phyloP scores from a whole-genome alignment of 2,113 vertebrate species.

The Pluvialis apricaria region DNA sequence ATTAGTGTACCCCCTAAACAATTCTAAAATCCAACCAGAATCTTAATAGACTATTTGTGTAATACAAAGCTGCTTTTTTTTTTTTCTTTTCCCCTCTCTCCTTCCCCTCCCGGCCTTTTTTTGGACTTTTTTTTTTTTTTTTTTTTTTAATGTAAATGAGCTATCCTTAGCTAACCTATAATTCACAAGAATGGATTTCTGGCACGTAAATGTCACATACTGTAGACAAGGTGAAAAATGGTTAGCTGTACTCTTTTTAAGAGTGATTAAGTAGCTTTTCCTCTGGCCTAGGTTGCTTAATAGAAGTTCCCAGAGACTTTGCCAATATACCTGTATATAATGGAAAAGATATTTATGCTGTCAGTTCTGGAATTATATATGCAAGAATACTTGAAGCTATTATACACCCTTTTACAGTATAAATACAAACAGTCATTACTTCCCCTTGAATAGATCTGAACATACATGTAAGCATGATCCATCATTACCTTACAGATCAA shows the following conservation, averaged over 20 bases:
- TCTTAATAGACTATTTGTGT: not conserved
- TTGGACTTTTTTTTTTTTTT: no score
- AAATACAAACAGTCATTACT: not conserved
- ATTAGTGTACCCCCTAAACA: constrained; percentile 46
- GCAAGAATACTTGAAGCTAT: not conserved
- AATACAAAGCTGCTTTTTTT: not conserved
- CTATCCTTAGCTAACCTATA: not conserved
- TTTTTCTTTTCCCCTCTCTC: accelerated
- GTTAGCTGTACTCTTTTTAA: not conserved
- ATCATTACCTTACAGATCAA: not conserved
- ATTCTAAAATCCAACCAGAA: constrained; percentile 20
- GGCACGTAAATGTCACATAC: constrained; percentile 6
- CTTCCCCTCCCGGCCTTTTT: accelerated
- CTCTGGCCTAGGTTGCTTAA: not conserved
- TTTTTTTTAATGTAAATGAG: not conserved
- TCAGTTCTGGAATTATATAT: not conserved
- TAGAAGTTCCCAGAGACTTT: not conserved
- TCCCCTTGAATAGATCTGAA: not conserved
- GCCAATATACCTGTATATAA: not conserved
- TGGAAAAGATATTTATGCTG: not conserved
- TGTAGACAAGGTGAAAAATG: constrained; percentile 30
- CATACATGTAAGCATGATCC: not conserved
- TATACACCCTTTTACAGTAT: not conserved
- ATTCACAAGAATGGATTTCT: not conserved
- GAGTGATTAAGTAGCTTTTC: not conserved